These are phyloP conservation scores for Drosophila carrolli DNA, from an alignment of 1,140 invertebrate species.

Conservation along the genomic window DNA sequence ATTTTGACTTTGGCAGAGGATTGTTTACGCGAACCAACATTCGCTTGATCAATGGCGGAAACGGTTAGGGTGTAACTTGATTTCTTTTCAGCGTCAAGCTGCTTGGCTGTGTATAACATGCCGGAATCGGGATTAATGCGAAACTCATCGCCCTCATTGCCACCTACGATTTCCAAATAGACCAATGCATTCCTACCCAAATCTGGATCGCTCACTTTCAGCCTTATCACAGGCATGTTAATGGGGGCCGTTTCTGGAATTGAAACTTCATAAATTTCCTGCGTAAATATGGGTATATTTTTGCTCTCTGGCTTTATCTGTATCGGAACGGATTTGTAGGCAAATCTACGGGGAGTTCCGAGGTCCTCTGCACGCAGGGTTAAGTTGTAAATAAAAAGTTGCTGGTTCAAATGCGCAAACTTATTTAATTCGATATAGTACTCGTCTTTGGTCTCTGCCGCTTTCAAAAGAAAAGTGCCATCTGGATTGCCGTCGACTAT, in stretches of 20 bases:
- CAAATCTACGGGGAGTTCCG: slow-evolving; percentile 91
- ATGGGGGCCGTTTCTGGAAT: slow-evolving; percentile 95
- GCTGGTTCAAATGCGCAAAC: slow-evolving; percentile 90
- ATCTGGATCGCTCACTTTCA: slow-evolving; percentile 94
- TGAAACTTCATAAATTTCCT: slow-evolving; percentile 94
- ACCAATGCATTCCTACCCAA: slow-evolving; percentile 93
- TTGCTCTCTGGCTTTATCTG: slow-evolving; percentile 93
- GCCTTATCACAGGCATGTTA: slow-evolving; percentile 93
- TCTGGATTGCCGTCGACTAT: slow-evolving; percentile 95
- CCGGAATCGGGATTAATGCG: slow-evolving; percentile 94
- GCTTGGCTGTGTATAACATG: slow-evolving; percentile 93
- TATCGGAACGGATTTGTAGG: slow-evolving; percentile 91
- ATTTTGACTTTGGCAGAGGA: slow-evolving; percentile 96
- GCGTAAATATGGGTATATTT: slow-evolving; percentile 94
- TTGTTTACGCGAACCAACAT: slow-evolving; percentile 92
- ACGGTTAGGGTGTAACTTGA: slow-evolving; percentile 96
- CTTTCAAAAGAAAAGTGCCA: slow-evolving; percentile 92
- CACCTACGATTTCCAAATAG: slow-evolving; percentile 94
- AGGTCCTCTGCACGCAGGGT: slow-evolving; percentile 93
- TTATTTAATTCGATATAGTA: slow-evolving; percentile 92
- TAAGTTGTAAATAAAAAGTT: slow-evolving; percentile 92
- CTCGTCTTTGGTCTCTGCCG: slow-evolving; percentile 87
- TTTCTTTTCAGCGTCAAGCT: slow-evolving; percentile 94
- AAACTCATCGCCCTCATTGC: slow-evolving; percentile 96
- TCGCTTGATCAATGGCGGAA: slow-evolving; percentile 95